These are phyloP conservation scores for Cephus rjabovi DNA, from an alignment of 2,888 invertebrate genomes.

Conservation along the genomic window DNA sequence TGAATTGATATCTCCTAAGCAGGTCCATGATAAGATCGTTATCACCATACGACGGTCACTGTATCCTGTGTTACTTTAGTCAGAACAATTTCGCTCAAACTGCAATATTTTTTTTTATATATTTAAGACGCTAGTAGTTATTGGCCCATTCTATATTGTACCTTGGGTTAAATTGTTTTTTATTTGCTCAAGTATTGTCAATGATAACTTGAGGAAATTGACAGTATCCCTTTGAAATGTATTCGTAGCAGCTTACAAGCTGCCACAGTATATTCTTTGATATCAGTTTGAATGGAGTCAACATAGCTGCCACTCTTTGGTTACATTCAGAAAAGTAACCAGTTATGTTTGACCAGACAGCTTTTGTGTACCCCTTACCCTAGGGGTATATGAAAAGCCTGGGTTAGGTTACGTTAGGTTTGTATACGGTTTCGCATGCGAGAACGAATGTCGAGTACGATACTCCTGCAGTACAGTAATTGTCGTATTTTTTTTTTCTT, in stretches of 20 bases:
- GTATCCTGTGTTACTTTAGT: too few relatives aligned
- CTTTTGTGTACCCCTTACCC: neutral
- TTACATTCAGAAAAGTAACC: slow-evolving; percentile 41
- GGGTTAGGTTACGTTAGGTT: neutral
- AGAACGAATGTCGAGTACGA: neutral
- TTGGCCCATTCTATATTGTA: too few relatives aligned
- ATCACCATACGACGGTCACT: too few relatives aligned
- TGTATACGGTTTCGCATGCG: neutral
- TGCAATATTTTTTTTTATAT: too few relatives aligned
- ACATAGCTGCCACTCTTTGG: neutral
- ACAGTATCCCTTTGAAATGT: neutral
- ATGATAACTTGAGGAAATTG: neutral
- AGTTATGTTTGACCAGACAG: slow-evolving; percentile 2
- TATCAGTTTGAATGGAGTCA: neutral
- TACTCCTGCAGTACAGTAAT: neutral
- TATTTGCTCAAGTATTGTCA: neutral
- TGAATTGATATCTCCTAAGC: neutral
- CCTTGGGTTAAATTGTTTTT: too few relatives aligned
- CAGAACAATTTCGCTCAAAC: too few relatives aligned
- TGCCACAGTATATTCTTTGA: neutral
- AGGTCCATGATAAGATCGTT: too few relatives aligned
- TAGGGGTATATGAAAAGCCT: neutral
- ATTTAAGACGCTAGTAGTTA: too few relatives aligned
- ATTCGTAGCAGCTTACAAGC: neutral
- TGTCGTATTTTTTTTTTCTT: neutral